Conservation (phyloP, 2,888 invertebrate species). For the Stenoptilia bipunctidactyla region DNA sequence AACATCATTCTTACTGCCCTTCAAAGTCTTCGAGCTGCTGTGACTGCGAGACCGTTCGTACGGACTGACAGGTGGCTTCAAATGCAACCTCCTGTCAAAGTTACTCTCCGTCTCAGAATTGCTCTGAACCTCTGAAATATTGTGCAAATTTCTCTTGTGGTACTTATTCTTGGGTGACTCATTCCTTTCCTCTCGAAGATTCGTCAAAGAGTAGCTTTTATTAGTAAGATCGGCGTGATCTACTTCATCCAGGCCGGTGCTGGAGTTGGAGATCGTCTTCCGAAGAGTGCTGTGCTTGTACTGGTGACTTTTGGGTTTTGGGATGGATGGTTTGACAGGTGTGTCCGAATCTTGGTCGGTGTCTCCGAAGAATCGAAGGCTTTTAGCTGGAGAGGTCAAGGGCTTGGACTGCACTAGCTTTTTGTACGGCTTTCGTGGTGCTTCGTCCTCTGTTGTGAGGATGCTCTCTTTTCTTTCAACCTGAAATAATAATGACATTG, state of each 20-base stretch:
- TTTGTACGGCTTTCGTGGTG: conserved; percentile 43
- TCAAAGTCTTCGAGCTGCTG: conserved; percentile 58
- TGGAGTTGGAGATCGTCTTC: conserved; percentile 57
- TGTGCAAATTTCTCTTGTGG: conserved; percentile 66
- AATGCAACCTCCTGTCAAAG: conserved; percentile 31
- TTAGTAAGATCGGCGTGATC: conserved; percentile 43
- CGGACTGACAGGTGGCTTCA: conserved; percentile 57
- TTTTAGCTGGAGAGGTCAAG: conserved; percentile 71
- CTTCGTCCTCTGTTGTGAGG: conserved; percentile 72
- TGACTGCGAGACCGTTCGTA: conserved; percentile 58
- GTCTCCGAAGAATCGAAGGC: conserved; percentile 86
- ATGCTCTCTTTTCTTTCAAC: conserved; percentile 51
- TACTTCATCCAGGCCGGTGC: conserved; percentile 51
- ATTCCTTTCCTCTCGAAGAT: conserved; percentile 40
- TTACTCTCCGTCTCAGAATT: conserved; percentile 56
- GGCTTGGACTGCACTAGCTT: conserved; percentile 34
- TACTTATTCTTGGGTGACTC: conserved; percentile 42
- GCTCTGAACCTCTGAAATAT: conserved; percentile 67
- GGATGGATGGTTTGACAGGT: conserved; percentile 44
- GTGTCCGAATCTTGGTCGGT: conserved; percentile 83
- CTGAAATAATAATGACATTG: no score
- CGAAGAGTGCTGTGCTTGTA: conserved; percentile 36
- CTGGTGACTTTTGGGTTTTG: conserved; percentile 35
- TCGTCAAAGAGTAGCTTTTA: conserved; percentile 57
- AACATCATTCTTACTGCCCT: conserved; percentile 32